Evolutionary conservation across 2,888 invertebrate genomes (phyloP).

Genomic region (Drosophila fungiperda): DNA sequence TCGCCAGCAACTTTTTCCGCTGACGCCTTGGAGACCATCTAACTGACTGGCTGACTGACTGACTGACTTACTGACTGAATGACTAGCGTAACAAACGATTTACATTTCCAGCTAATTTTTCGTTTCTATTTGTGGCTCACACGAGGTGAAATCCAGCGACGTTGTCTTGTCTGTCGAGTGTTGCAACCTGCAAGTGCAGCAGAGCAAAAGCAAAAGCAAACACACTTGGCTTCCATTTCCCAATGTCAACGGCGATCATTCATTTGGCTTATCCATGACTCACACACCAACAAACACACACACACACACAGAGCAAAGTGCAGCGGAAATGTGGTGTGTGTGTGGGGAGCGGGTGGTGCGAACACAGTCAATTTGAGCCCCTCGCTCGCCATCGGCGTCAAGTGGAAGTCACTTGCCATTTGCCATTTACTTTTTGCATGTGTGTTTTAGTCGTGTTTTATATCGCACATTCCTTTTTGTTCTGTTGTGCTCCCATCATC

Average conservation of each 20-base stretch:
- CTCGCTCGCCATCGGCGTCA: conserved; percentile 42
- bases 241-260: conserved; percentile 76
- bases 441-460: conserved; percentile 38
- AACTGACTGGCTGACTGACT: conserved; percentile 37
- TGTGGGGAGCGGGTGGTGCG: conserved; percentile 9
- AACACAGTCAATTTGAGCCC: conserved; percentile 46
- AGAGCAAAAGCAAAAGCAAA: conserved; percentile 33
- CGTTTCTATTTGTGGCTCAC: conserved; percentile 37
- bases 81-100: conserved; percentile 55
- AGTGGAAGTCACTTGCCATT: conserved; percentile 56
- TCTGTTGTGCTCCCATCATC: conserved; percentile 27
- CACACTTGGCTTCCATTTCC: conserved; percentile 53
- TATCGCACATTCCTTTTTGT: conserved; percentile 33
- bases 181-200: conserved; percentile 57
- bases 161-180: conserved; percentile 22
- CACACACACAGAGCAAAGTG: conserved; percentile 16
- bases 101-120: conserved; percentile 74
- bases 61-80: conserved; percentile 32
- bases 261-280: conserved; percentile 70
- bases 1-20: conserved; percentile 65
- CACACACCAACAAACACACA: conserved; percentile 37
- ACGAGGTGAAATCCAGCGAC: conserved; percentile 53
- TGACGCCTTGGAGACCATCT: conserved; percentile 51
- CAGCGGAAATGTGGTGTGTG: conserved; percentile 58
- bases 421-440: conserved; percentile 55